Base-by-base conservation (phyloP, 2,797 vertebrate species). In the Lacerta bilineata region DNA sequence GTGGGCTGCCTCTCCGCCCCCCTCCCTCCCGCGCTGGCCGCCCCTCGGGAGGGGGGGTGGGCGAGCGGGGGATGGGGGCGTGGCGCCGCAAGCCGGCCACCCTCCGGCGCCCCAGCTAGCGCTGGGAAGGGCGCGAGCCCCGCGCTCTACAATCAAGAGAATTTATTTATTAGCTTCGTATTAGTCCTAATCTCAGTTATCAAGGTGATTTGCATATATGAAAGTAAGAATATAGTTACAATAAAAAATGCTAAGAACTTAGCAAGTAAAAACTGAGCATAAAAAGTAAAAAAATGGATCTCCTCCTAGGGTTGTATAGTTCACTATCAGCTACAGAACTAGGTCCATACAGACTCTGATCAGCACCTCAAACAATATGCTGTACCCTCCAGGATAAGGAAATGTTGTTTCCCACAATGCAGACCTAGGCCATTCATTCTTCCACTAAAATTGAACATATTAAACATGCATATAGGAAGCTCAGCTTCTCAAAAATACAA, bases 191-290 rank as follows among this genome's bases (percentile, higher is more conserved):
- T n/a, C n/a, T 17, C 59, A 20, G 59, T 61, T 61, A 61, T 61
- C 59, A 61, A 61, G 59, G 59, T n/a, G 15, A 61, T 20, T 61
- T 61, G 18, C 18, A 61, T 20, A 61, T 29, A 68, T 11, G 80
- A 83, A 83, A n/a, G 27, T 27, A 81, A 8, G 13, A 66, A 46
- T 80, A 59, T 2, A 29, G 7, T 71, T 80, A 55, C 50, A 86
- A 55, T 55, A 9, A 86, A n/a, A 71, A 74, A 71, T 86, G 8
- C 43, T 79, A 20, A 20, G 66, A 33, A 69, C 20, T 20, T 50
- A 80, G 55, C 43, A 86, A 25, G 55, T 68, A 71, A 80, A 86
- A 71, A 59, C 25, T 71, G 20, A 50, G n/a, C 75, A 69, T 68
- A 55, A 78, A 69, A 68, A 68, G 66, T 86, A 50, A n/a, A 68